phyloP scores from a whole-genome alignment of 1,140 invertebrate genomes.

The Campoletis sonorensis region DNA sequence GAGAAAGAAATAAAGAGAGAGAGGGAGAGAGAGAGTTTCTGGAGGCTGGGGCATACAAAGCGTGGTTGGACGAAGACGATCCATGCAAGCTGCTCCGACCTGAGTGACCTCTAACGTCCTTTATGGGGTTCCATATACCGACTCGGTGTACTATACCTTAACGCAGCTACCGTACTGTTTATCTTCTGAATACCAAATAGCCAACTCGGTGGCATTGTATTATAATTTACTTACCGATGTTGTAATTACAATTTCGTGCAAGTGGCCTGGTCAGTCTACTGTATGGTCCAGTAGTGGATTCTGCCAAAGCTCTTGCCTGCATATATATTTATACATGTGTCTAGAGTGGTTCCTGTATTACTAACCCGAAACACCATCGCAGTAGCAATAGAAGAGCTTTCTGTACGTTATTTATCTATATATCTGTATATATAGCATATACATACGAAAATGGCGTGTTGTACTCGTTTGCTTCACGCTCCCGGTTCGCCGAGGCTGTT shows the following conservation, averaged over 20 bases:
- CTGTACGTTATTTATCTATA: slow-evolving; percentile 35
- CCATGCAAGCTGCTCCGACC: background rate
- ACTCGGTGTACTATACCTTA: slow-evolving; percentile 6
- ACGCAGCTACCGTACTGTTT: slow-evolving; percentile 65
- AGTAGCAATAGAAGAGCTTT: slow-evolving; percentile 16
- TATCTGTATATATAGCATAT: slow-evolving; percentile 20
- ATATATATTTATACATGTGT: slow-evolving; percentile 13
- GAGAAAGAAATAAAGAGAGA: background rate
- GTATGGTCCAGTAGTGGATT: slow-evolving; percentile 48
- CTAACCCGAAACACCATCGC: slow-evolving; percentile 24
- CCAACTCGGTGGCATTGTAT: slow-evolving; percentile 68
- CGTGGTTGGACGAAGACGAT: background rate
- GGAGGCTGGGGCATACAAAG: background rate
- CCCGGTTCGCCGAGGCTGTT: slow-evolving; percentile 59
- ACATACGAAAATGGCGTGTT: slow-evolving; percentile 38
- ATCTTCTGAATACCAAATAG: slow-evolving; percentile 76
- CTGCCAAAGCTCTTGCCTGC: slow-evolving; percentile 24
- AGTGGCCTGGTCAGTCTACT: slow-evolving; percentile 60
- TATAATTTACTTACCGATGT: slow-evolving; percentile 77
- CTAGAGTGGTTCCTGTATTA: slow-evolving; percentile 30
- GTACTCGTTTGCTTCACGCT: slow-evolving; percentile 45
- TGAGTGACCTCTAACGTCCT: slow-evolving; percentile 12
- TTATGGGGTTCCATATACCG: background rate
- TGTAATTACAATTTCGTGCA: slow-evolving; percentile 75
- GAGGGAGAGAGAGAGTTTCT: background rate